Base-by-base conservation (phyloP, 2,797 vertebrate genomes). In the Australoheros facetus region DNA sequence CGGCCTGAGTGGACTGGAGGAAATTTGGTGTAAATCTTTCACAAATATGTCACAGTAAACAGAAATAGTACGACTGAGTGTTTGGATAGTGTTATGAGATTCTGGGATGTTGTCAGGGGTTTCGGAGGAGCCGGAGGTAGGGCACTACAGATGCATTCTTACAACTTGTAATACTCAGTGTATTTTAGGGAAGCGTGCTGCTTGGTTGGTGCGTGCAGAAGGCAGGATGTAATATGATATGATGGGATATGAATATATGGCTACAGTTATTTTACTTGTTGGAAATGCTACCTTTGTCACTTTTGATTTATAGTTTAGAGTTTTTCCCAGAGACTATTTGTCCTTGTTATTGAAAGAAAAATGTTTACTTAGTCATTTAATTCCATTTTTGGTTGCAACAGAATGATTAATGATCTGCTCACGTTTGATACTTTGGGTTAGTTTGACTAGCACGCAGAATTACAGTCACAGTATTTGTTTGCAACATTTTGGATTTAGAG, bases 371-470 rank as follows among this genome's bases (percentile, higher is more conserved):
- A 71, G 14, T 57, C 74, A 59, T 39, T 77, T 71, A 56, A 56
- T 71, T 75, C 3, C 48, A 56, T 37, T 57, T 64, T 39, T 56
- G 23, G 2, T 69, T 51, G 26, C 6, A 51, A 19, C 45, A 51
- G 26, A 51, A 70, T 86, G 82, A 90, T 84, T 87, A 74, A 89
- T 86, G 81, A 60, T 82, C 64, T 45, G 3, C 62, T 84, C 69
- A 75, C 39, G 51, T 82, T 39, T 71, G 64, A 77, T 72, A 69
- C 71, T 79, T 72, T 58, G 51, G 75, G 75, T 78, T 60, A 74
- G 37, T 72, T 26, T 55, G 45, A 69, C 75, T 60, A 62, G 54
- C 78, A 59, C 32, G 26, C 45, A 51, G 6, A 69, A 30, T 69
- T 51, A 69, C 42, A 69, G 62, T 77, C 23, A 4, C 56, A 57